Percentiles rank a stretch among this genome's conserved stretches.
These are phyloP conservation scores for Rana temporaria DNA, from an alignment of 2,113 vertebrate species.

Conservation along the genomic window DNA sequence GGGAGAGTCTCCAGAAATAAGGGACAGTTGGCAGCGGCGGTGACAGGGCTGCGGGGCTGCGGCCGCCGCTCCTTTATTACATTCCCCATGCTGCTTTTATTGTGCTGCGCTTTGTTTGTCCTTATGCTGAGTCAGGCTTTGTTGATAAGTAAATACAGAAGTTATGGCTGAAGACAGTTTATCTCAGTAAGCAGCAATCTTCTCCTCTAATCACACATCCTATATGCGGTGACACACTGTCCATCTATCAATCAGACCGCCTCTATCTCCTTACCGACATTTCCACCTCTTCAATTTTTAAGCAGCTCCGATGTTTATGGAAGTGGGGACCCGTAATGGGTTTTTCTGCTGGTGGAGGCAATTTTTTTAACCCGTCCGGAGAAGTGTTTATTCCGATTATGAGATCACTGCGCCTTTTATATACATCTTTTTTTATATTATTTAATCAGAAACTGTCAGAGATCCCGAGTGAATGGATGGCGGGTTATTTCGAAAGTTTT, in stretches of 20 bases:
- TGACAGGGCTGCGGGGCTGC: too few relatives aligned
- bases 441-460: not conserved
- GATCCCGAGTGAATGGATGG: too few relatives aligned
- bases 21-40: too few relatives aligned
- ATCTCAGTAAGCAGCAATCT: not conserved
- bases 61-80: too few relatives aligned
- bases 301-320: slow-evolving; percentile 29
- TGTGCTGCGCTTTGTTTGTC: not conserved
- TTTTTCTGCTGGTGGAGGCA: not conserved
- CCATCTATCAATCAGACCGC: slow-evolving; percentile 19
- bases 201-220: slow-evolving; percentile 12
- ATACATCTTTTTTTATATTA: not conserved
- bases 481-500: too few relatives aligned
- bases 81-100: not conserved
- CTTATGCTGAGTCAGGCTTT: slow-evolving; percentile 4
- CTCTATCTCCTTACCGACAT: not conserved
- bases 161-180: slow-evolving; percentile 7
- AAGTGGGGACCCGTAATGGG: not conserved
- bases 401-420: not conserved
- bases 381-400: not conserved
- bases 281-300: slow-evolving; percentile 28
- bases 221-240: not conserved
- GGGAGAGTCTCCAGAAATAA: too few relatives aligned
- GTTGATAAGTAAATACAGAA: slow-evolving; percentile 5
- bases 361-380: not conserved